Evolutionary conservation across 2,797 vertebrate genomes (phyloP), one percentile per base, ranked within the genome.

Genomic region (Tarsius wallacei): DNA sequence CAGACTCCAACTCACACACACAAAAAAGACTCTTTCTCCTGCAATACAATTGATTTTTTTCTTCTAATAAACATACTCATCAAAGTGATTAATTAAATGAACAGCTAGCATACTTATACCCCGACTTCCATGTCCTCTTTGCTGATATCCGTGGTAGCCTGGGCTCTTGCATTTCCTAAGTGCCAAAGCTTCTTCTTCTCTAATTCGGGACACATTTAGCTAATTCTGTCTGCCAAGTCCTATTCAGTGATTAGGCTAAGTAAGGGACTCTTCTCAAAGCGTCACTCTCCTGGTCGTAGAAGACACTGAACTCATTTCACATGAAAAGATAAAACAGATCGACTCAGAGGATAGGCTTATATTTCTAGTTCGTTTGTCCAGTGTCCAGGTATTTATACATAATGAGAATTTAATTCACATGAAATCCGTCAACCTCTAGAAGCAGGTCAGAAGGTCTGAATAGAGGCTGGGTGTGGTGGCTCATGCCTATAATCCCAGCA

Each of bases 31-130:
- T 42, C 49, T 59, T 81, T 81, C 28, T 76, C 73, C n/a, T 88
- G n/a, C n/a, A 24, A n/a, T 36, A 49, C 6, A 51, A 24, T 24
- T 31, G 17, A 26, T 63, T 55, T 55, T 55, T 78, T 85, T 90
- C 42, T 70, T 61, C 63, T 51, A 28, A 57, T 66, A 49, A n/a
- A 6, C 26, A 36, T n/a, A 1, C 1, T 13, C n/a, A 33, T 55
- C 11, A 17, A 86, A 17, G 19, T 76, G 86, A 73, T 74, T 68
- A 47, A 87, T 87, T 70, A 55, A 93, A 33, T n/a, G 21, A 63
- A 33, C 24, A 42, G 4, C 73, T 68, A 61, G 22, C 19, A 7
- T 47, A 33, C 22, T 78, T 77, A 19, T 61, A 31, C 28, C 74
- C 36, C 33, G 21, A 12, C 55, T 64, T 31, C 55, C 47, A 51